phyloP scores from a whole-genome alignment of 37 sponge, comb jelly and placozoan genomes.

The Mnemiopsis leidyi region DNA sequence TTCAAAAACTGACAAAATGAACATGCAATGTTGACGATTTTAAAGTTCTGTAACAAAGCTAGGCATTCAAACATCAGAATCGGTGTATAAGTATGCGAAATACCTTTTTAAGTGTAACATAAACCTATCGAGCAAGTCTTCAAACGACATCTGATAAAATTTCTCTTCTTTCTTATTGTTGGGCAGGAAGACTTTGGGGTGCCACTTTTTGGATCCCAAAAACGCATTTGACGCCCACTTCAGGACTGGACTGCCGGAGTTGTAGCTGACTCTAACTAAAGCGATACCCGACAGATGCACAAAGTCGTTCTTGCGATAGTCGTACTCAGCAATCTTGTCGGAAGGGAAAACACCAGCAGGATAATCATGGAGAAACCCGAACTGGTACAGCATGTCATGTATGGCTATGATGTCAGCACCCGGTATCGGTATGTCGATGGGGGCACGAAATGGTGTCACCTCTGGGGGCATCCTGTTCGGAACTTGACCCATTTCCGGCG shows the following conservation, averaged over 20 bases:
- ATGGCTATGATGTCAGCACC: not conserved
- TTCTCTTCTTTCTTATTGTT: conserved; percentile 25
- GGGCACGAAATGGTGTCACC: conserved; percentile 48
- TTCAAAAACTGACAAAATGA: too few relatives aligned
- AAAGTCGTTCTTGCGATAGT: not conserved
- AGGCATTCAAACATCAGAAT: not conserved
- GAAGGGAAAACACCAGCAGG: conserved; percentile 24
- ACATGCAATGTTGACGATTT: too few relatives aligned
- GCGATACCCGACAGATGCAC: conserved; percentile 43
- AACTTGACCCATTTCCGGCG: not conserved
- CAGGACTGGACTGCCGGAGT: not conserved
- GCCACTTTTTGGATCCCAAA: conserved; percentile 56
- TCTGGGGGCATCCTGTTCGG: not conserved
- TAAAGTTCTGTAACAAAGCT: not conserved
- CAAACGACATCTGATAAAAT: conserved; percentile 65
- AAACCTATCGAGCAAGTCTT: conserved; percentile 32
- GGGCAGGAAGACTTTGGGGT: conserved; percentile 45
- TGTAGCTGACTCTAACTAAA: not conserved
- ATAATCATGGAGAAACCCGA: conserved; percentile 47
- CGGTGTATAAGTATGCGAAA: not conserved
- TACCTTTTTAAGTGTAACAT: not conserved
- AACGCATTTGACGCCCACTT: conserved; percentile 58
- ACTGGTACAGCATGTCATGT: conserved; percentile 31
- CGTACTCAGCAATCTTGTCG: not conserved
- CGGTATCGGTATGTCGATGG: conserved; percentile 33